Evolutionary conservation across 2,888 invertebrate species (phyloP).

Genomic region (Hirtodrosophila trivittata): DNA sequence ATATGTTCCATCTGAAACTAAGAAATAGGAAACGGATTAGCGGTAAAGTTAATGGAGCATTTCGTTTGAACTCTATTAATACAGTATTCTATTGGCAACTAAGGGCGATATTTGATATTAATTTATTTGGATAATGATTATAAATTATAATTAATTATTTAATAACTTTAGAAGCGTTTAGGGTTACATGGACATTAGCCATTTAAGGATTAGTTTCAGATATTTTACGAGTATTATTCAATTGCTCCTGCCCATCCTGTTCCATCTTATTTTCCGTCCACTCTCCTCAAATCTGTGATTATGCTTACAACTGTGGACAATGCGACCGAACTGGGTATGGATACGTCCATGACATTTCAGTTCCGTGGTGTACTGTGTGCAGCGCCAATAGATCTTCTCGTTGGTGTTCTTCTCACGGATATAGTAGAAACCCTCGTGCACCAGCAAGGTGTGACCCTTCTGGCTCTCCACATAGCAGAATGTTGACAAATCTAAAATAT

Average conservation of each 20-base stretch:
- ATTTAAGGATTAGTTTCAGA: too few species aligned
- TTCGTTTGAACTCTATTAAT: not conserved
- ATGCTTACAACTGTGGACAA: slow-evolving; percentile 78
- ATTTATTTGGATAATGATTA: not conserved
- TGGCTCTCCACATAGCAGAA: slow-evolving; percentile 77
- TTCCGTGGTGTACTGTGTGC: slow-evolving; percentile 82
- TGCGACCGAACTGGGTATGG: slow-evolving; percentile 75
- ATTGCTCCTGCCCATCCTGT: not conserved
- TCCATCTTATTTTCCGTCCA: slow-evolving; percentile 26
- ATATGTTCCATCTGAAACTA: slow-evolving; percentile 13
- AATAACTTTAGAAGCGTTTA: too few species aligned
- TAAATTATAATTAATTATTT: not conserved
- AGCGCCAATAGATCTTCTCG: slow-evolving; percentile 83
- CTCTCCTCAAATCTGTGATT: slow-evolving; percentile 68
- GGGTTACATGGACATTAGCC: too few species aligned
- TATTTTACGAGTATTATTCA: too few species aligned
- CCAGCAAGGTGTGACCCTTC: slow-evolving; percentile 81
- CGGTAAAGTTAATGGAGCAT: not conserved
- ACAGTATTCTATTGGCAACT: slow-evolving; percentile 16
- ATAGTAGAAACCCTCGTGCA: slow-evolving; percentile 79
- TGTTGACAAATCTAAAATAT: slow-evolving; percentile 19
- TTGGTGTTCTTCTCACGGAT: slow-evolving; percentile 81
- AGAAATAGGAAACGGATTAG: slow-evolving; percentile 25
- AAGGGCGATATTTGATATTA: not conserved
- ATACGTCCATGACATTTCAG: slow-evolving; percentile 81